Evolutionary conservation across 2,888 invertebrate species (phyloP).

Genomic region (Ormyrus nitidulus): DNA sequence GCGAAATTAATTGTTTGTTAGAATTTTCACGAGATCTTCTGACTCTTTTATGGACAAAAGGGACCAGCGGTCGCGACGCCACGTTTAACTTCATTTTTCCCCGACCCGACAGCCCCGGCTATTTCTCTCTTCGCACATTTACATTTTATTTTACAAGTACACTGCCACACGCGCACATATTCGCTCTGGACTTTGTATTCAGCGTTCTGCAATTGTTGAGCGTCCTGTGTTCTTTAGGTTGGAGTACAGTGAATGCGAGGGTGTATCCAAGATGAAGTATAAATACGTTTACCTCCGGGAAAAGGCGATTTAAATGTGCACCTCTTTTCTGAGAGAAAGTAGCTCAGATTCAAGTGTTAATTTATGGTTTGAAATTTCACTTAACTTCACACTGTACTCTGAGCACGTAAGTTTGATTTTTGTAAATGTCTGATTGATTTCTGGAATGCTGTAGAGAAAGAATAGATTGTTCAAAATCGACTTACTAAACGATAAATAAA

Average conservation of each 20-base stretch:
- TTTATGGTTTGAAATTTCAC: no score
- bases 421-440: background rate
- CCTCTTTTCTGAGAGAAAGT: no score
- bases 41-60: conserved; percentile 54
- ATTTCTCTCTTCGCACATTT: background rate
- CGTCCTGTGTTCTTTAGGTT: background rate
- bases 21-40: conserved; percentile 49
- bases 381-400: no score
- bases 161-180: background rate
- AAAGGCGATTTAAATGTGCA: no score
- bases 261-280: no score
- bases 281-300: no score
- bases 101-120: background rate
- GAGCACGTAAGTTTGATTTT: no score
- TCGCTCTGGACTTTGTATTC: background rate
- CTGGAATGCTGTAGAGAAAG: background rate
- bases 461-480: background rate
- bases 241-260: background rate
- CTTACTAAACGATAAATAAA: background rate
- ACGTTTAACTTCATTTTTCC: conserved; percentile 26
- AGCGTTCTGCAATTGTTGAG: background rate
- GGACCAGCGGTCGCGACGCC: conserved; percentile 48
- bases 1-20: conserved; percentile 29
- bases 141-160: background rate
- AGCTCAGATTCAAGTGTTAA: no score